Evolutionary conservation across 2,797 vertebrate genomes (phyloP), one percentile per base, ranked within the genome.

Genomic region (Peromyscus attwateri): DNA sequence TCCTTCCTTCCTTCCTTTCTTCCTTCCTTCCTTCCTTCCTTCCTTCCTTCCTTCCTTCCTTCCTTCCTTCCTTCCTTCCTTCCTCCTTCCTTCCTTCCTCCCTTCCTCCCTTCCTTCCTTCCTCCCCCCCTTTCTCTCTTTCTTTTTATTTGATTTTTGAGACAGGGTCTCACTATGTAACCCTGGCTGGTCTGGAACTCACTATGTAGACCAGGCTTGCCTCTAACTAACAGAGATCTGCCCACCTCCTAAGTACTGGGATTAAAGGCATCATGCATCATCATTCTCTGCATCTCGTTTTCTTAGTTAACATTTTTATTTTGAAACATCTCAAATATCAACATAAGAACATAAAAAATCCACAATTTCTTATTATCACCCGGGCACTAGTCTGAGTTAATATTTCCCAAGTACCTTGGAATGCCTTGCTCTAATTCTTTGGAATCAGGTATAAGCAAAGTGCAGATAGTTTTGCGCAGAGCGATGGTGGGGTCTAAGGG

Each of bases 221-320:
- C 19, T 68, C 3, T 0, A 68, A n/a, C 11, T 85, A 3, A 49
- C 83, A 14, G 62, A 68, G 62, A 14, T n/a, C 19, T 13, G 16
- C 64, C 43, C 62, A 40, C 55, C 55, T 89, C 29, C 87, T 1
- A 19, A 77, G 40, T 64, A 9, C 75, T 79, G 60, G 13, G 60
- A 52, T 52, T 66, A 11, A 64, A 77, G 73, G 19, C 25, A 6
- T 64, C 52, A 55, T 68, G 66, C 68, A 7, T 9, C n/a, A 73
- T 23, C n/a, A 73, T 23, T 21, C n/a, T 17, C 57, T 25, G 21
- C 23, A 25, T n/a, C 21, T 73, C 37, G 3, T 62, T 68, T 89
- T 82, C 77, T 89, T 43, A 43, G 85, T 83, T 31, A 66, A 82
- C 21, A 52, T 94, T 96, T 96, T 93, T 81, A n/a, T 89, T 89